Conservation (phyloP, 2,888 invertebrate genomes). For the Uropetala carovei region DNA sequence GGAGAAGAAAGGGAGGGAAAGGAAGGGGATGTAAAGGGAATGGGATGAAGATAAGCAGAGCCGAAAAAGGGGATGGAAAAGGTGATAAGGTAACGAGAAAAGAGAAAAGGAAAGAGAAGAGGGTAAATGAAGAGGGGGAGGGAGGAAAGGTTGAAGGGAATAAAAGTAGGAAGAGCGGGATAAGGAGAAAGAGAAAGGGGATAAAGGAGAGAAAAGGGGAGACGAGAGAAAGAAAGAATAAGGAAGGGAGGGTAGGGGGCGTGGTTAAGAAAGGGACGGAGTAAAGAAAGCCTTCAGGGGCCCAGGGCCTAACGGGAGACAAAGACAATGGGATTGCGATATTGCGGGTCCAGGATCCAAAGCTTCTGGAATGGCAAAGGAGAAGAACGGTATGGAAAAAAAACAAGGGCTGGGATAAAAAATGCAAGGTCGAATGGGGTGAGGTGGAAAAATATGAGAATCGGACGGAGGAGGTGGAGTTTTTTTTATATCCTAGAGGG, state of each 20-base stretch:
- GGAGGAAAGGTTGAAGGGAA: neutral
- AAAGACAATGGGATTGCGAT: constrained; percentile 33
- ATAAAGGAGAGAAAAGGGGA: too few species aligned
- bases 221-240: too few species aligned
- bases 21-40: neutral
- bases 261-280: too few species aligned
- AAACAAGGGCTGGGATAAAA: neutral
- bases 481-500: neutral
- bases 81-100: neutral
- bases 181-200: too few species aligned
- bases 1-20: neutral
- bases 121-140: neutral
- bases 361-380: neutral
- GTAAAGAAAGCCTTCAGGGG: too few species aligned
- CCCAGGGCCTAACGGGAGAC: neutral
- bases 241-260: neutral
- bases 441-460: neutral
- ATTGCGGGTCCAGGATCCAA: neutral
- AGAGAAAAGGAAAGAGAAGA: neutral
- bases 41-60: neutral
- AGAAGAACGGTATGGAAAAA: neutral
- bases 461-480: neutral
- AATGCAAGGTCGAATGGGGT: neutral
- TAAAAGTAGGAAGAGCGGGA: neutral
- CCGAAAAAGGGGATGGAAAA: neutral